A percentile compares a stretch with the other conserved stretches of the same genome.
phyloP scores from a whole-genome alignment of 2,113 vertebrate genomes.

The Pluvianellus socialis region DNA sequence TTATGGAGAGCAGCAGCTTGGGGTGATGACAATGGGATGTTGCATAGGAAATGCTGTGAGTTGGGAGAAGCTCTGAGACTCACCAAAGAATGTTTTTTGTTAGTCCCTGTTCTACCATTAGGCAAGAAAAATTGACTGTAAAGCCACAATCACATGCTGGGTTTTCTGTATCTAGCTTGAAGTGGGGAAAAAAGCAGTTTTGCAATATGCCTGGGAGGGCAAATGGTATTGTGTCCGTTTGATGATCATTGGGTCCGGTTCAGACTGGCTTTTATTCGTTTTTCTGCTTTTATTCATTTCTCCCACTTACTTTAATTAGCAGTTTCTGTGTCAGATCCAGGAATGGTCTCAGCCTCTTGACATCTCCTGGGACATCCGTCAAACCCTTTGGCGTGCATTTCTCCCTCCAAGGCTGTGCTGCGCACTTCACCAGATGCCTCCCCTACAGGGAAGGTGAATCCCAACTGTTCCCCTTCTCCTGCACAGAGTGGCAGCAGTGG shows the following conservation, averaged over 20 bases:
- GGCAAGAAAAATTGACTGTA: not conserved
- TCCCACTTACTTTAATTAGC: not conserved
- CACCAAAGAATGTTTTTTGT: not conserved
- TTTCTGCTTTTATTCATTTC: not conserved
- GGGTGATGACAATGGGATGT: rapidly evolving
- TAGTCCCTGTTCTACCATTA: not conserved
- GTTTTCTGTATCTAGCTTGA: not conserved
- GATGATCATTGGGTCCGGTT: not conserved
- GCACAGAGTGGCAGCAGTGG: not conserved
- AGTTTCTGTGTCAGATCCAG: not conserved
- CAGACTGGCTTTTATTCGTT: not conserved
- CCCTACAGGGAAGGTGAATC: rapidly evolving
- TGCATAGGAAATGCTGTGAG: not conserved
- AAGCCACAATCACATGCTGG: not conserved
- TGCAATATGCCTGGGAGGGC: not conserved
- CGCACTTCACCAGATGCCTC: rapidly evolving
- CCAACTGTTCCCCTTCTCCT: not conserved
- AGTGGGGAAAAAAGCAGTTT: not conserved
- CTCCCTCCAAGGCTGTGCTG: not conserved
- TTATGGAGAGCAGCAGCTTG: rapidly evolving
- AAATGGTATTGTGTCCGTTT: not conserved
- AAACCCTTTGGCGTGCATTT: rapidly evolving
- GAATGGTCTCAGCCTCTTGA: not conserved
- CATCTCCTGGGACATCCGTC: not conserved
- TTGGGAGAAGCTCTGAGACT: not conserved